Evolutionary conservation across 64 coral and sea anemone genomes (phyloP), one percentile per base, ranked within the genome.

Genomic region (Hydrozoanthus tunicans): DNA sequence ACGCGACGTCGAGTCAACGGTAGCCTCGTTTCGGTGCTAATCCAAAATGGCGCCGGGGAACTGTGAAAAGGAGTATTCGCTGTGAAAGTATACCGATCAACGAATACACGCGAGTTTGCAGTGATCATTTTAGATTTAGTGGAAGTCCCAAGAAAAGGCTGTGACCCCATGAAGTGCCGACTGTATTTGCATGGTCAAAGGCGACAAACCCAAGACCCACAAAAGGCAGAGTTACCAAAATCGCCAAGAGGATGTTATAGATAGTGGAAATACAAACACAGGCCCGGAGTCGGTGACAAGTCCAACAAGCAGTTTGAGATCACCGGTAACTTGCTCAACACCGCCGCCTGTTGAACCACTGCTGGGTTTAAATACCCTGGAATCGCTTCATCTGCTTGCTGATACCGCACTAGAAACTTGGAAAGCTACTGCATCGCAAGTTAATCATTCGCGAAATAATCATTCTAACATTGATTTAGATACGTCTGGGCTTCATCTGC

Each of bases 231-330:
- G 67, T 70, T 70, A 70, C 67, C 67, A 70, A 70, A 70, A 70
- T 70, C 67, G 67, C 67, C 67, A 70, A 70, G 67, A 70, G 67
- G 67, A 70, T 70, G 67, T 10, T 70, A 70, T 20, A 70, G 3
- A 70, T 70, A 70, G 67, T 70, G 11, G 67, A 70, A 70, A 70
- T 70, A 70, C 67, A 70, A 70, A 23, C 6, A 20, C 67, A 70
- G 67, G 67, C 67, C 8, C 67, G 9, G 67, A 70, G 67, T 70
- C 15, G 67, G 67, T 70, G 6, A 70, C 67, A 70, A 70, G 4
- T 3, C 0, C 7, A 64, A 64, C 62, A 64, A 64, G 62, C 62
- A 64, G 62, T 64, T 64, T 64, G 62, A 64, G 62, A 64, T 43
- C 0, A 43, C 60, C 60, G 12, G 60, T 75, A 70, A 70, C 67